Evolutionary conservation across 2,888 invertebrate species (phyloP).

Genomic region (Hypolimnas misippus): DNA sequence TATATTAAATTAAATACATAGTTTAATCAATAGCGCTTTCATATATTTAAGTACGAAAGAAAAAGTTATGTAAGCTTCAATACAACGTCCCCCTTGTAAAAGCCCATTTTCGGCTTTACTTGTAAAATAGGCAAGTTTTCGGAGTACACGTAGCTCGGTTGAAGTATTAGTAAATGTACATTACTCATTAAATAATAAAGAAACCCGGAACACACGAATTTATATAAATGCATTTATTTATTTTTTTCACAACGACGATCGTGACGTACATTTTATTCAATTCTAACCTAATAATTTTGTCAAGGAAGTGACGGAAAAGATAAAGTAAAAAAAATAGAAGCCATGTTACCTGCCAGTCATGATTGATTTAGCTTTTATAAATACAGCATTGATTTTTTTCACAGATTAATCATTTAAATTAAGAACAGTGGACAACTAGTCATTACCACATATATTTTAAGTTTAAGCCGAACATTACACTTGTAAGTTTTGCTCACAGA

Average conservation of each 20-base stretch:
- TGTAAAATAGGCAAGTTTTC: no score
- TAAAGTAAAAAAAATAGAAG: slow-evolving; percentile 28
- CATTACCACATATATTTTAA: no score
- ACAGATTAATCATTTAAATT: background rate
- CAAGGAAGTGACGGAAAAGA: slow-evolving; percentile 7
- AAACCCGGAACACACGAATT: slow-evolving; percentile 42
- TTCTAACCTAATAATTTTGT: background rate
- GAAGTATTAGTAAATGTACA: background rate
- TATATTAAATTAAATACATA: no score
- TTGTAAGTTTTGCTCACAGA: no score
- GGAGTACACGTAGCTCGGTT: no score
- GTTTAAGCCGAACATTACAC: no score
- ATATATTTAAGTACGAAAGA: no score
- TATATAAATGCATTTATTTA: slow-evolving; percentile 5
- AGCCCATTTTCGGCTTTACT: no score
- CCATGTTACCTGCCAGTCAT: slow-evolving; percentile 13
- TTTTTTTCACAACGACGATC: slow-evolving; percentile 2
- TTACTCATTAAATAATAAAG: slow-evolving; percentile 16
- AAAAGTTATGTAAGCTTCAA: no score
- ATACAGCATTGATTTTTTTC: slow-evolving; percentile 3
- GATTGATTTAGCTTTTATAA: slow-evolving; percentile 13
- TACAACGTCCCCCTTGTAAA: no score
- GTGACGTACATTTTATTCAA: slow-evolving; percentile 2
- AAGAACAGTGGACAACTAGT: background rate
- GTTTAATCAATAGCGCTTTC: no score